Conservation (phyloP, 2,888 invertebrate species). For the Terebella lapidaria region DNA sequence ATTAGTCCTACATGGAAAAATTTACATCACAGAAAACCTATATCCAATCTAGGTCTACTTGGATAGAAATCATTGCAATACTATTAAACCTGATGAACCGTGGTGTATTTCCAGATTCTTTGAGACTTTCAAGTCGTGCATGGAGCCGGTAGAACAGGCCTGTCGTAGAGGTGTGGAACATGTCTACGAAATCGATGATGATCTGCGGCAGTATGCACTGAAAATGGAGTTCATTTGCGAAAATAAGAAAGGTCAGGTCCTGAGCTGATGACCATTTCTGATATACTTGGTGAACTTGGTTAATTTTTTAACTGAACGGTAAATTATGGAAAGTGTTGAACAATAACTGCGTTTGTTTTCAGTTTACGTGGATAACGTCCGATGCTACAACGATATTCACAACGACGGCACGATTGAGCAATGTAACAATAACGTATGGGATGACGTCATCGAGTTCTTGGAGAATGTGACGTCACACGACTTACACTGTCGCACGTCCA, state of each 20-base stretch:
- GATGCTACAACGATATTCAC: background rate
- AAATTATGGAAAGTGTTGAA: no score
- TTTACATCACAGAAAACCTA: no score
- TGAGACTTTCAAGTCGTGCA: background rate
- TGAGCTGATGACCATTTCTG: no score
- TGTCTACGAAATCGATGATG: background rate
- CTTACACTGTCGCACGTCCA: background rate
- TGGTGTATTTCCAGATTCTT: no score
- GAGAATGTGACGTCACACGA: background rate
- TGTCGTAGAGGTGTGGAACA: background rate
- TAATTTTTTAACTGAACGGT: no score
- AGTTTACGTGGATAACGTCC: background rate
- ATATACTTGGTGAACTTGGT: no score
- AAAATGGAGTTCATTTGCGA: slow-evolving; percentile 1
- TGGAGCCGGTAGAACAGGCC: background rate
- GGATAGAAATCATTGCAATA: no score
- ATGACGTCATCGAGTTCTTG: background rate
- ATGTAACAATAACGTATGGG: background rate
- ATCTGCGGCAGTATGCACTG: background rate
- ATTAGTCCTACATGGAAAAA: no score
- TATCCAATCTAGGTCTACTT: no score
- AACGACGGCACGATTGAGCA: background rate
- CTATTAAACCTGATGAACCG: no score
- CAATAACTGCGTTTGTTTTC: no score
- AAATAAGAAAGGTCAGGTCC: background rate